Evolutionary conservation across 2,797 vertebrate genomes (phyloP).

Genomic region (Lutjanus campechanus): DNA sequence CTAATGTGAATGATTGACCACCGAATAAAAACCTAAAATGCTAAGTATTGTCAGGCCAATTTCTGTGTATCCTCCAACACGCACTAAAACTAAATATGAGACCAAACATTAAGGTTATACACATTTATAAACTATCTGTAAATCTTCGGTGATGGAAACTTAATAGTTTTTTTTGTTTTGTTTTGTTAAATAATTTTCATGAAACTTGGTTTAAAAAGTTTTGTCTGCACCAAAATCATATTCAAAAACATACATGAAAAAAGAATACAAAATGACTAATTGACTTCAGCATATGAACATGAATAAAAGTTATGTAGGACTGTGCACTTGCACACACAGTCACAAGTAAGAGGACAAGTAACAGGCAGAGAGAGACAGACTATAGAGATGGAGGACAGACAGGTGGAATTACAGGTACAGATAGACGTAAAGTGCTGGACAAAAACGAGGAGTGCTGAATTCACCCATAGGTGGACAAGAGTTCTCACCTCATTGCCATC

Average conservation of each 20-base stretch:
- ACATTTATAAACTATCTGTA: neutral
- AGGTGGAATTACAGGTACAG: neutral
- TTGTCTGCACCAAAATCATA: neutral
- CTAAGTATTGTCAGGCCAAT: neutral
- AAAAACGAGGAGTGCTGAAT: neutral
- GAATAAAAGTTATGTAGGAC: neutral
- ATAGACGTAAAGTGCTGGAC: neutral
- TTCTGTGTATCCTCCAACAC: neutral
- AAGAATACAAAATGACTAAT: too few species aligned
- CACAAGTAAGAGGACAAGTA: constrained; percentile 5
- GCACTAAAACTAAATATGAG: neutral
- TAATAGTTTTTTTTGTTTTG: neutral
- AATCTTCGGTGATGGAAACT: neutral
- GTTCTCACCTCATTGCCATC: constrained; percentile 93
- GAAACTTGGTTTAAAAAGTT: neutral
- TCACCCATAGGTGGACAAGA: fast-evolving
- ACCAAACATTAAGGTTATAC: neutral
- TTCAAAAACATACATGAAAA: too few species aligned
- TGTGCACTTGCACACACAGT: neutral
- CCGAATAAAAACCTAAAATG: neutral
- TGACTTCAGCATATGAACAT: too few species aligned
- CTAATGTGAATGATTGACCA: neutral
- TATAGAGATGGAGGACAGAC: neutral
- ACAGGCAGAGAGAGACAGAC: neutral
- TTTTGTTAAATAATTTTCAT: neutral